A percentile compares a stretch with the other conserved stretches of the same genome.
Conservation (phyloP, 2,113 vertebrate genomes). For the Aleadryas rufinucha region DNA sequence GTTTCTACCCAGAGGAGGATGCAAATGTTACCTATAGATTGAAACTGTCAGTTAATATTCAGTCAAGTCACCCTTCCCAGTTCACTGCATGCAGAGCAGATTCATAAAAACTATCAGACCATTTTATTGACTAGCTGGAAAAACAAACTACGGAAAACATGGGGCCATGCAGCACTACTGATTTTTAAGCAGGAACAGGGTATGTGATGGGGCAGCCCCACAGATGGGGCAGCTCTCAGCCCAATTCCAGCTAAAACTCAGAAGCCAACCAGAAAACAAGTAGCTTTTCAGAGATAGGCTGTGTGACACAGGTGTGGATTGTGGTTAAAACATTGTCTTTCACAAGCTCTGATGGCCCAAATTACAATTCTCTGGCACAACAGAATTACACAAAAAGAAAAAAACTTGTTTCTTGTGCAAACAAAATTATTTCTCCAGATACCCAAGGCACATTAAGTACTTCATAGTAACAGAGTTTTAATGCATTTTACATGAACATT, state of each 20-base stretch:
- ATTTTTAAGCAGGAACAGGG: background rate
- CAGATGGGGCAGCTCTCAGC: background rate
- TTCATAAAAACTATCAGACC: background rate
- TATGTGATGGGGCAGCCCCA: background rate
- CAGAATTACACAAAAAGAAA: background rate
- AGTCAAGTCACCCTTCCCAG: background rate
- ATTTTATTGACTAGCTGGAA: background rate
- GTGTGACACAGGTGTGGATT: too few species aligned
- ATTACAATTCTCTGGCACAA: background rate
- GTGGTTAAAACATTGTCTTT: background rate
- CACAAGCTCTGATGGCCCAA: background rate
- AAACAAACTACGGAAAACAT: background rate
- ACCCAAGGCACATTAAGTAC: background rate
- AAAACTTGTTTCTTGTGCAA: fast-evolving
- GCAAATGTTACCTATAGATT: background rate
- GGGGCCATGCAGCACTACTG: background rate
- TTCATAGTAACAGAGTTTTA: background rate
- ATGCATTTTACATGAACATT: background rate
- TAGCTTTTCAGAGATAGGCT: background rate
- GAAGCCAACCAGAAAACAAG: background rate
- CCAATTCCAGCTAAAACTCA: background rate
- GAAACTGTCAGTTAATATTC: background rate
- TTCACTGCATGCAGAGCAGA: background rate
- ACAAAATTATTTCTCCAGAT: background rate
- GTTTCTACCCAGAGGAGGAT: background rate